Base-by-base conservation (phyloP, 2,797 vertebrate species). In the Lithobates pipiens region DNA sequence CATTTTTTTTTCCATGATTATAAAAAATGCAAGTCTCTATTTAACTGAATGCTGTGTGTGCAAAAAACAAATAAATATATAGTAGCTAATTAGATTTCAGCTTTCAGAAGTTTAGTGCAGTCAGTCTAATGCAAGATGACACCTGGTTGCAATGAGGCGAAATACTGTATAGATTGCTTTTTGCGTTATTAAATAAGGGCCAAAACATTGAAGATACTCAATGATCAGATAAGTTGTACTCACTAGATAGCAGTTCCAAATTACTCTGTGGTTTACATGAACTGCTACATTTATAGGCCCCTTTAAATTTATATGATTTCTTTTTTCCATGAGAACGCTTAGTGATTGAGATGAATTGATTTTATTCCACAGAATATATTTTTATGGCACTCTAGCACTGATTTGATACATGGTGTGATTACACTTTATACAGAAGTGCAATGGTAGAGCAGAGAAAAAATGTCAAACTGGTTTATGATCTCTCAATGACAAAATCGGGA, bases 381-480 rank as follows among this genome's bases (percentile, higher is more conserved):
- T 83, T 83, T 50, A 83, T 76, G 61, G 57, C 81, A 83, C 78
- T 80, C 68, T 71, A 54, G 61, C 13, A 54, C 73, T 83, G 73
- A 76, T 68, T 83, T 83, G 73, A 76, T 83, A 76, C 72, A 83
- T 29, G 11, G 73, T 68, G 63, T 69, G 70, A 80, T 85, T 85
- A 78, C 46, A 80, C 76, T 75, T 85, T 80, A 69, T 80, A 73
- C 61, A 76, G 77, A 85, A 74, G 61, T 75, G 57, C 72, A 80
- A 57, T 76, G 63, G 78, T 67, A 69, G 39, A 67, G 61, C 50
- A 25, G 67, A 76, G 78, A 42, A 63, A 86, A 73, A 77, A 83
- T 82, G 85, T 86, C 85, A 86, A 82, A 83, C 74, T 82, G 75
- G 79, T 83, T 82, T 86, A 77, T 86, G 85, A 86, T 86, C 76